phyloP scores from a whole-genome alignment of 2,113 vertebrate species.

The Connochaetes taurinus region DNA sequence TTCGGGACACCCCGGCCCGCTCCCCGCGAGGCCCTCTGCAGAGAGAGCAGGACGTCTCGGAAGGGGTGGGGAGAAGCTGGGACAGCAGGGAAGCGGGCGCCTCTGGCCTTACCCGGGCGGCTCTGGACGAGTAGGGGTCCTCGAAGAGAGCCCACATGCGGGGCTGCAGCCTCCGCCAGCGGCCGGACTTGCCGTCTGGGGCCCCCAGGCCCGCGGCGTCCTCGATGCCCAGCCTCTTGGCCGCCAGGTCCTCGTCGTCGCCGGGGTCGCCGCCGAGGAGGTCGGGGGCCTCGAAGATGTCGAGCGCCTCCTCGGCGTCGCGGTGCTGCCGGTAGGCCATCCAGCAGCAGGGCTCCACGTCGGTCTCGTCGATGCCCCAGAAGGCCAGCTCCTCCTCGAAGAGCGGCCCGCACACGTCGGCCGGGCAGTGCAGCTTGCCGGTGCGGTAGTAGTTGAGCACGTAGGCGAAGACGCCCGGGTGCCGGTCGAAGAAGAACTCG shows the following conservation, averaged over 20 bases:
- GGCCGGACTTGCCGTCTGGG: conserved; percentile 80
- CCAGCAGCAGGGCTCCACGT: conserved; percentile 98
- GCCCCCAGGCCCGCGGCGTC: conserved; percentile 71
- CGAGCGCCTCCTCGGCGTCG: conserved; percentile 95
- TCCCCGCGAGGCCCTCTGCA: background rate
- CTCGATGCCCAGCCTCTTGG: conserved; percentile 86
- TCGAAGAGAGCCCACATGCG: conserved; percentile 96
- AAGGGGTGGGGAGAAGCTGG: background rate
- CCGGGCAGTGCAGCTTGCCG: conserved; percentile 95
- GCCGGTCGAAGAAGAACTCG: conserved; percentile 96
- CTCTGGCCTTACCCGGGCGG: conserved; percentile 91
- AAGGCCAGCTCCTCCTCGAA: conserved; percentile 96
- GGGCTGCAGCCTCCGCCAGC: conserved; percentile 92
- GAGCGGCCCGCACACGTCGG: conserved; percentile 94
- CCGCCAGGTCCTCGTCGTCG: conserved; percentile 81
- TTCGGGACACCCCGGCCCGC: no score
- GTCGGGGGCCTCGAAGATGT: conserved; percentile 91
- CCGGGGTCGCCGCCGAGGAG: conserved; percentile 83
- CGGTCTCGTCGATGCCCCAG: conserved; percentile 97
- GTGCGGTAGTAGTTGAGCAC: conserved; percentile 98
- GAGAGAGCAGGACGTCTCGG: background rate
- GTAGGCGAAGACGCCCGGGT: conserved; percentile 94
- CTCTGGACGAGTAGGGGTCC: conserved; percentile 95
- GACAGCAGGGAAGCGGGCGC: background rate
- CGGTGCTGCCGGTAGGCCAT: conserved; percentile 97